Base-by-base conservation (phyloP, 2,797 vertebrate species). In the Sebastes wilsoni region DNA sequence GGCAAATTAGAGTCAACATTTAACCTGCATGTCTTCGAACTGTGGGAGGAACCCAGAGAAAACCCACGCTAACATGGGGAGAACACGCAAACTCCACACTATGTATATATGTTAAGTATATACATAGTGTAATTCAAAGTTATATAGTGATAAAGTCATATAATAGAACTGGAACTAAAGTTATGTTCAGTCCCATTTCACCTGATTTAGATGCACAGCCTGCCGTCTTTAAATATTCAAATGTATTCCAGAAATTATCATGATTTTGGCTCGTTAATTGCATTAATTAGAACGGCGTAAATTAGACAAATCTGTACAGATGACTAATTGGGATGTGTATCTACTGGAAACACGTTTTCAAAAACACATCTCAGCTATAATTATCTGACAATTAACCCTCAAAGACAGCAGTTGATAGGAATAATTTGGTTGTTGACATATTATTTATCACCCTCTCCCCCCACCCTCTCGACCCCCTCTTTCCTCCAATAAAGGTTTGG, bases 201-300 rank as follows among this genome's bases (percentile, higher is more conserved):
- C 66, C 54, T 69, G 11, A 66, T 77, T 78, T 25, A 20, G 32
- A 80, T 54, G 56, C 69, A 13, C 79, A 84, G 78, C 60, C 66
- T 79, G 72, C 34, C 8, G 36, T 34, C 69, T 80, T 75, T 77
- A 81, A 75, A 81, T 82, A 90, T 91, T 89, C 61, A 87, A 81
- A 92, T 87, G 13, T 59, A 79, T 90, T 91, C 86, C 38, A 77
- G 42, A 84, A 80, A 87, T 84, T 6, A 78, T 79, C 58, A 42
- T 66, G 67, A 81, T 82, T 88, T 89, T 76, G 61, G 61, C 66
- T 72, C 66, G 73, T 84, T 89, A 89, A 93, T 89, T 87, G 68
- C 83, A 87, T 87, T 91, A 86, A 93, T 91, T 82, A 87, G 78
- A 27, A 7, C 75, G n/a, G 73, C 1, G 70, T 84, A 75, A 85